Percentiles rank a stretch among this genome's conserved stretches.
phyloP scores from a whole-genome alignment of 2,113 vertebrate genomes.

The Arizona elegans region DNA sequence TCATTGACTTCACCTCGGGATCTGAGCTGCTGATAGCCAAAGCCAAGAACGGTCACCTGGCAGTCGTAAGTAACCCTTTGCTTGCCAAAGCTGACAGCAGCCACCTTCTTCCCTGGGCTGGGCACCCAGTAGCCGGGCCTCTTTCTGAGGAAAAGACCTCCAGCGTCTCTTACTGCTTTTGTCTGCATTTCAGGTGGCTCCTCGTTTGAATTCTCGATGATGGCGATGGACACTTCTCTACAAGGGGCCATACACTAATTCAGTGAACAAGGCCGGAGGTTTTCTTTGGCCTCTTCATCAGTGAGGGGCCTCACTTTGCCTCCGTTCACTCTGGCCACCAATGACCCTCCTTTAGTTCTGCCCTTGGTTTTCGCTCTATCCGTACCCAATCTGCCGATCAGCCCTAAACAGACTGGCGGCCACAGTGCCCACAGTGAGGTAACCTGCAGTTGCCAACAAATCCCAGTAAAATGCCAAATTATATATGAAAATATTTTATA shows the following conservation, averaged over 20 bases:
- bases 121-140: not conserved
- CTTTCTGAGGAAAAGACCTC: not conserved
- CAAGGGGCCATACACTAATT: constrained; percentile 50
- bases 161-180: not conserved
- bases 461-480: constrained; percentile 43
- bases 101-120: not conserved
- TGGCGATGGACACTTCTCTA: constrained; percentile 66
- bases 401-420: not conserved
- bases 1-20: constrained; percentile 91
- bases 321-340: constrained; percentile 66
- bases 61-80: constrained; percentile 83
- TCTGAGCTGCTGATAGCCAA: constrained; percentile 91
- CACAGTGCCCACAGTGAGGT: not conserved
- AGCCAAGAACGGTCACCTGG: constrained; percentile 93
- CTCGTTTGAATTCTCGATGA: constrained; percentile 97
- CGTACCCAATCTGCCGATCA: constrained; percentile 21
- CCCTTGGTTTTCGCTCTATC: not conserved
- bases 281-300: constrained; percentile 31
- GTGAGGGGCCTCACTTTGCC: constrained; percentile 51
- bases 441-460: constrained; percentile 30
- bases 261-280: not conserved
- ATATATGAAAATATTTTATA: constrained; percentile 51
- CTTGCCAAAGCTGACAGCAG: not conserved
- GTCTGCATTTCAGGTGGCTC: constrained; percentile 80
- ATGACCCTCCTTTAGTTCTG: constrained; percentile 58